These are phyloP conservation scores for Eretmochelys imbricata DNA, from an alignment of 2,113 vertebrate species.

Conservation along the genomic window DNA sequence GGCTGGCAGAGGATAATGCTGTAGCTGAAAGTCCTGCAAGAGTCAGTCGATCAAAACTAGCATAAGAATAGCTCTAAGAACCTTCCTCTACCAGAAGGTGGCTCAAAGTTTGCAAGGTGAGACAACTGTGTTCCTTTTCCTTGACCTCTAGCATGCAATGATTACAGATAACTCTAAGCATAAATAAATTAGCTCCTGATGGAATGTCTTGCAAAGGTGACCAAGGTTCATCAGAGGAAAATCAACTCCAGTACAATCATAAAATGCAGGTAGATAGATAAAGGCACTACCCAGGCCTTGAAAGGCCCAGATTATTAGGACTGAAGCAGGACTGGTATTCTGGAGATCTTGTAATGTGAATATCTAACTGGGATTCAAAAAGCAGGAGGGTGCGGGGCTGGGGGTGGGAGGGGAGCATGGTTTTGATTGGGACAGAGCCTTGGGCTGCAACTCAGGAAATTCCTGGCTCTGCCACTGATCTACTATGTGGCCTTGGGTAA, in stretches of 20 bases:
- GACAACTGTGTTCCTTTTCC: neutral
- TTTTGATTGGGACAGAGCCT: neutral
- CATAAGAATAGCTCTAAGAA: neutral
- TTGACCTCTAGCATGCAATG: neutral
- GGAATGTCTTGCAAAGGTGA: neutral
- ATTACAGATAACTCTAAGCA: neutral
- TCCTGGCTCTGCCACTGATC: neutral
- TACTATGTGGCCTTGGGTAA: too few relatives aligned
- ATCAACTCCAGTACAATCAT: neutral
- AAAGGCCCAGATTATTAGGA: neutral
- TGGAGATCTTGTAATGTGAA: neutral
- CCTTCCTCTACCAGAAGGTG: neutral
- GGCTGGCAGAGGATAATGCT: neutral
- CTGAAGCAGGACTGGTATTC: neutral
- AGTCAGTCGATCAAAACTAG: neutral
- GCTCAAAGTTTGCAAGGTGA: neutral
- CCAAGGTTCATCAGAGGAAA: neutral
- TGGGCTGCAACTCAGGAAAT: neutral
- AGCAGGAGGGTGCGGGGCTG: neutral
- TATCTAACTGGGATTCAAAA: neutral
- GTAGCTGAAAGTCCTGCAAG: neutral
- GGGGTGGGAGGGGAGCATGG: neutral
- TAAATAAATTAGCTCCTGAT: neutral
- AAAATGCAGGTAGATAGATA: neutral
- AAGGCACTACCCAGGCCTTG: neutral